phyloP scores from a whole-genome alignment of 2,888 invertebrate genomes.

The Bruchidius siliquastri region DNA sequence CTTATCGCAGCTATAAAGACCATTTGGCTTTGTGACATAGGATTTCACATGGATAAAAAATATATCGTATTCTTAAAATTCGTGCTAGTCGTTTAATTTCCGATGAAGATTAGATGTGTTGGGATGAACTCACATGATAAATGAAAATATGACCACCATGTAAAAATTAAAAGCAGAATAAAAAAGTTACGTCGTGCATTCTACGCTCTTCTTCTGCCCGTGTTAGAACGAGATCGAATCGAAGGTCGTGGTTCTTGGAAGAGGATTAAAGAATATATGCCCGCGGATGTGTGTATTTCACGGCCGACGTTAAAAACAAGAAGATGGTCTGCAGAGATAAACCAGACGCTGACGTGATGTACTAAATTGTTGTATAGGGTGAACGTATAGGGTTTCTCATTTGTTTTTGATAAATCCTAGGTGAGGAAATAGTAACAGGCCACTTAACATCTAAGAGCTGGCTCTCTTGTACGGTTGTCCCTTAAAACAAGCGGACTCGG shows the following conservation, averaged over 20 bases:
- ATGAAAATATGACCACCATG: not conserved
- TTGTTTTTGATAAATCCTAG: too few relatives aligned
- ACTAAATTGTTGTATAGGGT: not conserved
- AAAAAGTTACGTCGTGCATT: not conserved
- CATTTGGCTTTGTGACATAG: too few relatives aligned
- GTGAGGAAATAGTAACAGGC: too few relatives aligned
- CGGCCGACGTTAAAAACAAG: not conserved
- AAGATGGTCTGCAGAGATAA: not conserved
- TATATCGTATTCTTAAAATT: too few relatives aligned
- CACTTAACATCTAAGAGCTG: too few relatives aligned
- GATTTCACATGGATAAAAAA: too few relatives aligned
- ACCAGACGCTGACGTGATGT: not conserved
- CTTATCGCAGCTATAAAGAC: too few relatives aligned
- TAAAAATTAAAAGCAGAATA: not conserved
- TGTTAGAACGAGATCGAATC: not conserved
- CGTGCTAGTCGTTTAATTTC: too few relatives aligned
- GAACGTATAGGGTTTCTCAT: not conserved
- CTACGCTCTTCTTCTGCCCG: not conserved
- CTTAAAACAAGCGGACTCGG: too few relatives aligned
- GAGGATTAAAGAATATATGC: not conserved
- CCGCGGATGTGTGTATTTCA: not conserved
- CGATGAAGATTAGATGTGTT: too few relatives aligned
- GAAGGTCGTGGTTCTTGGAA: not conserved
- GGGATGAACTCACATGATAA: too few relatives aligned
- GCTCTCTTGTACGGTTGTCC: too few relatives aligned